Conservation (phyloP, 2,888 invertebrate species). For the Drosophila kambysellisi region DNA sequence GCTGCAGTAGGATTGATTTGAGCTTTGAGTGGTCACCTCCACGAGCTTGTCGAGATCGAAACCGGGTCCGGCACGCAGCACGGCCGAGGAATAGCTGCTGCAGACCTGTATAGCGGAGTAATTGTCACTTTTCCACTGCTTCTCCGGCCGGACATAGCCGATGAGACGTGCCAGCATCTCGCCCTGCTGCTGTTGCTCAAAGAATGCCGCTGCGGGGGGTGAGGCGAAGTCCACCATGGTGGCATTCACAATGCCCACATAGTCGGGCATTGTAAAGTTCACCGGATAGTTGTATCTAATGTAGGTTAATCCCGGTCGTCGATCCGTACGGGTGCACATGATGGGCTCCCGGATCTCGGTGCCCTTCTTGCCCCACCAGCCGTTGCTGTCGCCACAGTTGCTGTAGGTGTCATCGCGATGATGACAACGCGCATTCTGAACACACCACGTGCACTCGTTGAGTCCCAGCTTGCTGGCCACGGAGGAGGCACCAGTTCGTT, state of each 20-base stretch:
- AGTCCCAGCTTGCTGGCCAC: conserved; percentile 92
- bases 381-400: conserved; percentile 93
- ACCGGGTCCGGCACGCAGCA: conserved; percentile 87
- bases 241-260: conserved; percentile 93
- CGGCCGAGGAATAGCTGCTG: conserved; percentile 91
- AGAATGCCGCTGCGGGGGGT: conserved; percentile 89
- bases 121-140: conserved; percentile 89
- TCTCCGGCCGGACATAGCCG: conserved; percentile 93
- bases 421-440: conserved; percentile 95
- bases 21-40: conserved; percentile 88
- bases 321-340: conserved; percentile 92
- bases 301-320: conserved; percentile 94
- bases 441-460: conserved; percentile 96
- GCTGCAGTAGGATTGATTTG: conserved; percentile 90
- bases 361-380: conserved; percentile 96
- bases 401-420: conserved; percentile 91
- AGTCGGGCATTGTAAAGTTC: conserved; percentile 95
- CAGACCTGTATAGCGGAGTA: conserved; percentile 91
- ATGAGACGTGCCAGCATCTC: conserved; percentile 91
- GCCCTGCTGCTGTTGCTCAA: conserved; percentile 89
- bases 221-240: conserved; percentile 93
- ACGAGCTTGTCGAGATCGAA: conserved; percentile 83
- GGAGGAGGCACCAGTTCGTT: conserved; percentile 84
- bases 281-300: conserved; percentile 95
- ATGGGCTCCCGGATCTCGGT: conserved; percentile 90